These are phyloP conservation scores for Pimpla rufipes DNA, from an alignment of 2,888 invertebrate genomes.

Conservation along the genomic window DNA sequence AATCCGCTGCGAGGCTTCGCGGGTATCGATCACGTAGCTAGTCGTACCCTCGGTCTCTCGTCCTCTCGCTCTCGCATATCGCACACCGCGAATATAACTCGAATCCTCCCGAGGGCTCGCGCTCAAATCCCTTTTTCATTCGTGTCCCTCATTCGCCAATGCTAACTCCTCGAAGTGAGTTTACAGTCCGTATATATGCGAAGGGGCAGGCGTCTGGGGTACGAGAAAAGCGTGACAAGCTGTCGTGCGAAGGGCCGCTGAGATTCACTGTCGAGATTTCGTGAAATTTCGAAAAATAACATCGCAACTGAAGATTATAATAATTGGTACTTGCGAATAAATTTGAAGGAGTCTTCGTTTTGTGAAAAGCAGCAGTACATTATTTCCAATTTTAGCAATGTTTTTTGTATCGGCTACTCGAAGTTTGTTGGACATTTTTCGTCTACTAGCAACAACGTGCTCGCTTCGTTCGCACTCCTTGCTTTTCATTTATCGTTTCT, in stretches of 20 bases:
- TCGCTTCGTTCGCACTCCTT: too few species aligned
- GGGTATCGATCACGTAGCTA: conserved; percentile 55
- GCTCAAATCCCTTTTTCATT: conserved; percentile 59
- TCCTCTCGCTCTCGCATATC: conserved; percentile 22
- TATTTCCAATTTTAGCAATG: too few species aligned
- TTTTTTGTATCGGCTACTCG: too few species aligned
- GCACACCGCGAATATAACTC: conserved; percentile 55
- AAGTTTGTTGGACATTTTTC: too few species aligned
- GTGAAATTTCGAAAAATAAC: too few species aligned
- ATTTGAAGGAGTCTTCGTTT: too few species aligned
- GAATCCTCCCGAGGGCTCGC: conserved; percentile 51
- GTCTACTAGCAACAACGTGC: too few species aligned
- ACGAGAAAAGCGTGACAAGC: neutral
- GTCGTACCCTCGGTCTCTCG: conserved; percentile 22
- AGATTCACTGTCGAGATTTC: neutral
- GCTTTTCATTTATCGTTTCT: too few species aligned
- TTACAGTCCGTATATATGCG: neutral
- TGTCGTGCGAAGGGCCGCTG: neutral
- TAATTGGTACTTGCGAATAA: too few species aligned
- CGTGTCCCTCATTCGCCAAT: conserved; percentile 46
- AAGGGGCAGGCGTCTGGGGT: neutral
- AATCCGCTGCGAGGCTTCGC: conserved; percentile 45
- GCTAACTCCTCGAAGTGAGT: conserved; percentile 39
- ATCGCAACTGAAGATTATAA: too few species aligned
- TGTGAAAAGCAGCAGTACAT: too few species aligned